A percentile compares a stretch with the other conserved stretches of the same genome.
These are phyloP conservation scores for Dipodomys ordii DNA, from an alignment of 2,113 vertebrate genomes.

Conservation along the genomic window DNA sequence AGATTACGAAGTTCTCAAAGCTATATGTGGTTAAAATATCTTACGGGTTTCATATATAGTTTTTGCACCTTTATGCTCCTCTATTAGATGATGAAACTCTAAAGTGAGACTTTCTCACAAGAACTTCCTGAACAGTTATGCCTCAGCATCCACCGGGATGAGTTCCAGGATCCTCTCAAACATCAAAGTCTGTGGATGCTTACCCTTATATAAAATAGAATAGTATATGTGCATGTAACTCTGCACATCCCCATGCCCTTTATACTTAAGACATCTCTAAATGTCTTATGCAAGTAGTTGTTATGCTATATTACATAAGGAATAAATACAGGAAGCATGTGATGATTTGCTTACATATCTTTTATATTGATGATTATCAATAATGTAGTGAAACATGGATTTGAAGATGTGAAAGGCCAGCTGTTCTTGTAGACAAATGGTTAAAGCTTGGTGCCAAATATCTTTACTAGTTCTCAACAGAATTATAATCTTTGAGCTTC, in stretches of 20 bases:
- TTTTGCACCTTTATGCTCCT: background rate
- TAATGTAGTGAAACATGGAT: background rate
- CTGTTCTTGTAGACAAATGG: background rate
- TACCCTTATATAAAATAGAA: background rate
- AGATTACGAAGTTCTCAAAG: background rate
- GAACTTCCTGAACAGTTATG: background rate
- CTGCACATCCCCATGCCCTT: background rate
- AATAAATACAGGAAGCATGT: background rate
- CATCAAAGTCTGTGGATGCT: background rate
- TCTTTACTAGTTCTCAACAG: background rate
- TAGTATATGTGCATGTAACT: background rate
- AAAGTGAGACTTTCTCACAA: background rate
- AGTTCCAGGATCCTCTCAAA: background rate
- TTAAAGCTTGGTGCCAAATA: background rate
- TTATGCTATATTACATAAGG: background rate
- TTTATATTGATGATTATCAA: background rate
- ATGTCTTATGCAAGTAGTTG: background rate
- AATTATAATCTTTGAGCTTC: background rate
- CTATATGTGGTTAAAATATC: background rate
- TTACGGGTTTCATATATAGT: background rate
- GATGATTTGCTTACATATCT: slow-evolving; percentile 24
- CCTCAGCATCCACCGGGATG: background rate
- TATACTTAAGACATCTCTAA: background rate
- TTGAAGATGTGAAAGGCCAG: background rate
- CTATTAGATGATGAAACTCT: background rate